These are phyloP conservation scores for Myotis vivesi DNA, from an alignment of 2,797 vertebrate genomes.

Conservation along the genomic window DNA sequence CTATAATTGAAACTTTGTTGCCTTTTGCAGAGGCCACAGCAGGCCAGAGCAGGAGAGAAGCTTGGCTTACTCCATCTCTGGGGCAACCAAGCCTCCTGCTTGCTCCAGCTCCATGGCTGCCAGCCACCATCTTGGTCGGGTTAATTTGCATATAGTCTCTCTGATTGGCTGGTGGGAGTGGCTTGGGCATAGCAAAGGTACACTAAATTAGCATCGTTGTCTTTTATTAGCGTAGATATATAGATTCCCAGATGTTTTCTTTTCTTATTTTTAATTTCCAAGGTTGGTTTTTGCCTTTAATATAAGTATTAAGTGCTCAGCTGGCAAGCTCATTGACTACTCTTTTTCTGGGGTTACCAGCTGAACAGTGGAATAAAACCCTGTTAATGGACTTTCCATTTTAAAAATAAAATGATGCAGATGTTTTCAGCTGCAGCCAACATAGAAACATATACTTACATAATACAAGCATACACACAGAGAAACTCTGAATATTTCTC, in stretches of 20 bases:
- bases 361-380: constrained; percentile 66
- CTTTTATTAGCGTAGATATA: too few species aligned
- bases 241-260: constrained; percentile 49
- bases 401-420: neutral
- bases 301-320: constrained; percentile 74
- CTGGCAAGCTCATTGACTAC: constrained; percentile 70
- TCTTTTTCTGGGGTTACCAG: constrained; percentile 58
- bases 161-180: too few species aligned
- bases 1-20: too few species aligned
- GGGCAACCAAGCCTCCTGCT: too few species aligned
- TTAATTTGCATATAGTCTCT: too few species aligned
- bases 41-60: too few species aligned
- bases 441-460: neutral
- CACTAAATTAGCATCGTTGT: too few species aligned
- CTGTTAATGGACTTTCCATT: neutral
- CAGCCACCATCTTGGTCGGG: too few species aligned
- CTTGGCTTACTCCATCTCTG: too few species aligned
- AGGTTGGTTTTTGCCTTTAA: constrained; percentile 71
- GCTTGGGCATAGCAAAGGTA: too few species aligned
- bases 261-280: constrained; percentile 60
- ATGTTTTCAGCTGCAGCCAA: constrained; percentile 49
- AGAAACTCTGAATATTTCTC: neutral
- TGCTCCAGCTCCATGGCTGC: too few species aligned
- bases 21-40: too few species aligned
- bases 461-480: neutral